Conservation (phyloP, 2,797 vertebrate species). For the Enteromius mattozi region DNA sequence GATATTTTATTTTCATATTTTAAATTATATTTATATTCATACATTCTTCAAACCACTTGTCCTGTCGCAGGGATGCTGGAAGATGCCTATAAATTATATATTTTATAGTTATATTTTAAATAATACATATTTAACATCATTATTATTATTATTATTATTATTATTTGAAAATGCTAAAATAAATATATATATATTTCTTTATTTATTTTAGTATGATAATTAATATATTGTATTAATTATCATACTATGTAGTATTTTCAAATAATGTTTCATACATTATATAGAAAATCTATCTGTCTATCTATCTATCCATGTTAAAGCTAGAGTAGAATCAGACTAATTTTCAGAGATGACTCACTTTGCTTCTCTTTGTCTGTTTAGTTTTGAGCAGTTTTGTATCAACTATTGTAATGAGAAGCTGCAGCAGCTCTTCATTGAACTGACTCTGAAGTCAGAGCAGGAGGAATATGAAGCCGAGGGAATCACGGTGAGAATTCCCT, state of each 20-base stretch:
- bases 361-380: conserved; percentile 60
- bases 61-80: background rate
- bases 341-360: background rate
- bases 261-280: background rate
- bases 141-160: too few relatives aligned
- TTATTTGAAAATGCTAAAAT: too few relatives aligned
- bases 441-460: conserved; percentile 95
- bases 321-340: too few relatives aligned
- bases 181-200: too few relatives aligned
- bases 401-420: conserved; percentile 98
- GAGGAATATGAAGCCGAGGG: conserved; percentile 97
- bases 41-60: background rate
- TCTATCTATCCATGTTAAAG: background rate
- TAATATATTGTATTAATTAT: too few relatives aligned
- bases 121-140: background rate
- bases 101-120: background rate
- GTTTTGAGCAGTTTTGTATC: conserved; percentile 98
- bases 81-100: background rate
- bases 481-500: conserved; percentile 86
- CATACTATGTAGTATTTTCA: background rate
- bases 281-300: background rate
- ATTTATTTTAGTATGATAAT: too few relatives aligned
- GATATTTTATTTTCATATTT: background rate
- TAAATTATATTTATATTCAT: background rate
- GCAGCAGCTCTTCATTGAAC: conserved; percentile 97